A percentile compares a stretch with the other conserved stretches of the same genome.
Evolutionary conservation across 2,888 invertebrate genomes (phyloP).

Genomic region (Girardia tigrina): DNA sequence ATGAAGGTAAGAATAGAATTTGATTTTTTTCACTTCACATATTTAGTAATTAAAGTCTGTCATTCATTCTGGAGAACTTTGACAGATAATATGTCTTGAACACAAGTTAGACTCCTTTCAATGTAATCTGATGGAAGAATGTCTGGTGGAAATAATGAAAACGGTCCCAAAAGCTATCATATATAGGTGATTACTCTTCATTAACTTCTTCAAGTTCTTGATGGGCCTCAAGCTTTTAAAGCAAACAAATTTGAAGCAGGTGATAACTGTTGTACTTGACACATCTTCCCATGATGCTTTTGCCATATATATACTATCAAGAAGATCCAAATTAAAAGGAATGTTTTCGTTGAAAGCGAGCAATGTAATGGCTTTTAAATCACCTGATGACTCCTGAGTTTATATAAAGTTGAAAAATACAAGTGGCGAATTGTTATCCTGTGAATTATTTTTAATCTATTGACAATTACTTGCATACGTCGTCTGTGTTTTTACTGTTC

Average conservation of each 20-base stretch:
- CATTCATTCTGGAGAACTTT: too few species aligned
- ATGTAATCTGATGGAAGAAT: background rate
- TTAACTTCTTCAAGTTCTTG: background rate
- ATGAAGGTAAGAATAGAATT: too few species aligned
- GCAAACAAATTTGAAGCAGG: conserved; percentile 1
- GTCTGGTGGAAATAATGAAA: background rate
- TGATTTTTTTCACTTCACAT: too few species aligned
- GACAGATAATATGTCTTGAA: too few species aligned
- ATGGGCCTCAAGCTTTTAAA: background rate
- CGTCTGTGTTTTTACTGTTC: conserved; percentile 39
- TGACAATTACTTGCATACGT: too few species aligned
- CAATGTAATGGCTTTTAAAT: conserved; percentile 35
- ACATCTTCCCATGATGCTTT: conserved; percentile 21
- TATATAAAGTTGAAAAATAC: too few species aligned
- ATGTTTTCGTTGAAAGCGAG: background rate
- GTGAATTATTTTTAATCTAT: too few species aligned
- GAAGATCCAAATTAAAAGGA: background rate
- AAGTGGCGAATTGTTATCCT: too few species aligned
- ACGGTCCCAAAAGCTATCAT: conserved; percentile 14
- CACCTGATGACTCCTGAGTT: conserved; percentile 39
- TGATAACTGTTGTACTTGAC: background rate
- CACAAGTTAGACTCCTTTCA: too few species aligned
- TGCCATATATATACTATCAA: background rate
- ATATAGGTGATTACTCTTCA: background rate
- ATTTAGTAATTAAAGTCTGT: too few species aligned